Evolutionary conservation across 2,113 vertebrate species (phyloP).

Genomic region (Ailurus styani): DNA sequence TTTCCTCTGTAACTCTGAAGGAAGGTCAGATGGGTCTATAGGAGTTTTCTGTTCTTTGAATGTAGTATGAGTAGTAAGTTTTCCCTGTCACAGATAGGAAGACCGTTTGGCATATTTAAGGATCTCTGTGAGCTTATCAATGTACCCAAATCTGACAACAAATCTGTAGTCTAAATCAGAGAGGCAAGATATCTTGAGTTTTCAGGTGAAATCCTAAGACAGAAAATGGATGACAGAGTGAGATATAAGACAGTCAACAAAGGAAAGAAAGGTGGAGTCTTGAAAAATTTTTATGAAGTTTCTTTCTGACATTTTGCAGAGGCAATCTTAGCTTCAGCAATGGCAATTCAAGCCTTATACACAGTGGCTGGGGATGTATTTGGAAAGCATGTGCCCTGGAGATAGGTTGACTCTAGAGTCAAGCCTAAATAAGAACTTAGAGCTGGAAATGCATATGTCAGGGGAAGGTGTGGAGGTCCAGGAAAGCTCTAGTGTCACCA

Average conservation of each 20-base stretch:
- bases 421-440: background rate
- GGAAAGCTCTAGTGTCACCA: too few relatives aligned
- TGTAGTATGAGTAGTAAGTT: background rate
- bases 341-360: background rate
- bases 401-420: background rate
- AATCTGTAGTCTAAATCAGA: background rate
- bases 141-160: background rate
- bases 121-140: too few relatives aligned
- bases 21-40: background rate
- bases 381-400: background rate
- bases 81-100: background rate
- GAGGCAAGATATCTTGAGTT: background rate
- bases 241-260: background rate
- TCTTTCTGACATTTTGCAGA: background rate
- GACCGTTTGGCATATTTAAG: background rate
- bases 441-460: background rate
- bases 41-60: background rate
- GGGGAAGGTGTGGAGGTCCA: background rate
- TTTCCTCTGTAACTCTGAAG: background rate
- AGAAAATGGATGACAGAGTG: background rate
- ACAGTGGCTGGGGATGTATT: background rate
- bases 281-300: background rate
- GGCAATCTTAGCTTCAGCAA: background rate
- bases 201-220: background rate
- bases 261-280: background rate